phyloP scores from a whole-genome alignment of 2,113 vertebrate genomes.

The Corythaeola cristata region DNA sequence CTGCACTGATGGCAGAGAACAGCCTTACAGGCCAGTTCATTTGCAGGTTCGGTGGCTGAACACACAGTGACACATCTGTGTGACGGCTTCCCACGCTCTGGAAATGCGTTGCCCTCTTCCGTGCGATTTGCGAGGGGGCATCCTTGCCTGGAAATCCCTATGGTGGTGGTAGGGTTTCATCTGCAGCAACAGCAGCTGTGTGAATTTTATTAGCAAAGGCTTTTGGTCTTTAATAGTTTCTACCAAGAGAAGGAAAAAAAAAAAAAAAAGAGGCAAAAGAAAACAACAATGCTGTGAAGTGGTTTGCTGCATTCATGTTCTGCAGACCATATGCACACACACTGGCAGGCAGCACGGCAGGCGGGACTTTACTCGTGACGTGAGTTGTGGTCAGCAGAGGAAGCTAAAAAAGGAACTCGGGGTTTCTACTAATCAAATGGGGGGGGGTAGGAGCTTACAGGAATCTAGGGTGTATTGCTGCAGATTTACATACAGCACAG shows the following conservation, averaged over 20 bases:
- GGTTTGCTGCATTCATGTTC: conserved; percentile 48
- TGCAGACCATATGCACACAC: conserved; percentile 48
- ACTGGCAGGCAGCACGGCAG: conserved; percentile 16
- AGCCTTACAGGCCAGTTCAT: not conserved
- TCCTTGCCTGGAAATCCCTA: not conserved
- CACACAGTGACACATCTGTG: not conserved
- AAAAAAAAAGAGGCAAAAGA: conserved; percentile 1
- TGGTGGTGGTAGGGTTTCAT: not conserved
- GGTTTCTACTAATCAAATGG: conserved; percentile 37
- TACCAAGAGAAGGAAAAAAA: not conserved
- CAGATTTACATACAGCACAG: conserved; percentile 41
- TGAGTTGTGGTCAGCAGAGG: conserved; percentile 62
- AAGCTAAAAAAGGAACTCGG: conserved; percentile 55
- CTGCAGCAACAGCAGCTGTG: conserved; percentile 42
- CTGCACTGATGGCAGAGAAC: not conserved
- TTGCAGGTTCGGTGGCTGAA: not conserved
- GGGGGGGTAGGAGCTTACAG: conserved; percentile 40
- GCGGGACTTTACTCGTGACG: conserved; percentile 45
- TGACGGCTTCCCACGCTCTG: not conserved
- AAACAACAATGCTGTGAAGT: conserved; percentile 59
- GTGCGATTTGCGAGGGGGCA: not conserved
- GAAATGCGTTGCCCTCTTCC: not conserved
- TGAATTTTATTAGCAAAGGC: conserved; percentile 49
- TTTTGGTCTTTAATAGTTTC: conserved; percentile 41
- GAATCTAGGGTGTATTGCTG: conserved; percentile 59